A percentile compares a stretch with the other conserved stretches of the same genome.
Evolutionary conservation across 2,888 invertebrate species (phyloP).

Genomic region (Rhaphigaster nebulosa): DNA sequence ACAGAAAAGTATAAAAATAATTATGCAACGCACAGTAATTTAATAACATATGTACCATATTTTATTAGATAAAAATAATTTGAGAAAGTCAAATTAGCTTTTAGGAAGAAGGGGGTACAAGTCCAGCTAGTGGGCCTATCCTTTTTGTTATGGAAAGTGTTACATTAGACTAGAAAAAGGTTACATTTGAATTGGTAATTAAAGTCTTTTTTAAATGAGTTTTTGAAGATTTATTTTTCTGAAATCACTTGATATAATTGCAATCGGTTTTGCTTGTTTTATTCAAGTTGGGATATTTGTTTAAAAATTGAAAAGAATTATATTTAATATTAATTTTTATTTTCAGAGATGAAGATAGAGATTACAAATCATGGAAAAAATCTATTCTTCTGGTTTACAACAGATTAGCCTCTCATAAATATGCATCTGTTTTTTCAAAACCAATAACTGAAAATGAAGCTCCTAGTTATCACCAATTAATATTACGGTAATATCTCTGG

Average conservation of each 20-base stretch:
- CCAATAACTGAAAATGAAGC: conserved; percentile 91
- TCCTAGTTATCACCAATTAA: conserved; percentile 83
- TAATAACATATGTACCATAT: too few relatives aligned
- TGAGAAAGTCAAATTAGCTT: too few relatives aligned
- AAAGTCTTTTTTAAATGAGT: too few relatives aligned
- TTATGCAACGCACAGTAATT: too few relatives aligned
- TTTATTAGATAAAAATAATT: too few relatives aligned
- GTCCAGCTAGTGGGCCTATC: too few relatives aligned
- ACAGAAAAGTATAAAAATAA: too few relatives aligned
- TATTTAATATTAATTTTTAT: conserved; percentile 48
- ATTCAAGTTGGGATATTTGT: background rate
- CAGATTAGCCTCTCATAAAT: conserved; percentile 84
- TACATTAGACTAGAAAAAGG: too few relatives aligned
- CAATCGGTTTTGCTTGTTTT: background rate
- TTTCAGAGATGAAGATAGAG: conserved; percentile 79
- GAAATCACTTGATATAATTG: background rate
- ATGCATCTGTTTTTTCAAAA: conserved; percentile 86
- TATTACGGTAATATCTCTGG: background rate
- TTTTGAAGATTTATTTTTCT: background rate
- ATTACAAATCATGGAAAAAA: conserved; percentile 89
- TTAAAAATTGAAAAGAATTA: background rate
- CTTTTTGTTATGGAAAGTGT: too few relatives aligned
- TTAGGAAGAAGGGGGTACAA: too few relatives aligned
- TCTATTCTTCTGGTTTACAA: conserved; percentile 86
- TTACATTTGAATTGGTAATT: too few relatives aligned